These are phyloP conservation scores for Brachionus rotundiformis DNA, from an alignment of 1,140 invertebrate genomes.

Conservation along the genomic window DNA sequence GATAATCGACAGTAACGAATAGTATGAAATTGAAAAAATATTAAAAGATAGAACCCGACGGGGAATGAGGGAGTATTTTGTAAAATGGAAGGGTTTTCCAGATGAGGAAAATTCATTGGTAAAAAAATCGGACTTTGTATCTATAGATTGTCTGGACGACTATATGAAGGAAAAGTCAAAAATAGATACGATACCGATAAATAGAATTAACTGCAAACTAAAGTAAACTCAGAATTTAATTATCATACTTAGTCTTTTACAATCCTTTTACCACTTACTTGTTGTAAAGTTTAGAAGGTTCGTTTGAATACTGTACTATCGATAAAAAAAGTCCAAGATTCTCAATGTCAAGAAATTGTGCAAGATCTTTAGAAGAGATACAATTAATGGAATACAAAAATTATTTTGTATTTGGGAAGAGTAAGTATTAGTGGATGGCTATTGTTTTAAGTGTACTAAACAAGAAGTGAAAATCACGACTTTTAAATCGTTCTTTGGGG, in stretches of 20 bases:
- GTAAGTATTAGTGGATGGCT: slow-evolving; percentile 4
- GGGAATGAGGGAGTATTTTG: slow-evolving; percentile 5
- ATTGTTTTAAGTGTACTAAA: neutral
- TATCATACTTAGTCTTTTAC: neutral
- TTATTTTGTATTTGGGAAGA: too few relatives aligned
- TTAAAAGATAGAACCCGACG: slow-evolving; percentile 1
- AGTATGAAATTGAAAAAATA: slow-evolving; percentile 47
- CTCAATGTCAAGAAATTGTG: neutral
- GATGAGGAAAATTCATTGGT: slow-evolving; percentile 48
- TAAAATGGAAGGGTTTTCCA: slow-evolving; percentile 50
- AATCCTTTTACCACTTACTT: neutral
- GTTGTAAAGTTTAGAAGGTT: neutral
- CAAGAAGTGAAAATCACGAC: neutral
- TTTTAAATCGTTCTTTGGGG: slow-evolving; percentile 17
- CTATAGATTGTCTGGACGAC: neutral
- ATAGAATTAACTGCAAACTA: neutral
- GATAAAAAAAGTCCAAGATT: neutral
- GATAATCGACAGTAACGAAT: slow-evolving; percentile 3
- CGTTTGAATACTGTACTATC: neutral
- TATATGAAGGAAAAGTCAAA: too few relatives aligned
- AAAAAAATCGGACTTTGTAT: slow-evolving; percentile 4
- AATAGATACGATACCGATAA: neutral
- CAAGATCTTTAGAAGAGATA: neutral
- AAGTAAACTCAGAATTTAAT: neutral
- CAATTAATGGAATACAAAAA: too few relatives aligned